Evolutionary conservation across 2,888 invertebrate genomes (phyloP).

Genomic region (Lithosia quadra): DNA sequence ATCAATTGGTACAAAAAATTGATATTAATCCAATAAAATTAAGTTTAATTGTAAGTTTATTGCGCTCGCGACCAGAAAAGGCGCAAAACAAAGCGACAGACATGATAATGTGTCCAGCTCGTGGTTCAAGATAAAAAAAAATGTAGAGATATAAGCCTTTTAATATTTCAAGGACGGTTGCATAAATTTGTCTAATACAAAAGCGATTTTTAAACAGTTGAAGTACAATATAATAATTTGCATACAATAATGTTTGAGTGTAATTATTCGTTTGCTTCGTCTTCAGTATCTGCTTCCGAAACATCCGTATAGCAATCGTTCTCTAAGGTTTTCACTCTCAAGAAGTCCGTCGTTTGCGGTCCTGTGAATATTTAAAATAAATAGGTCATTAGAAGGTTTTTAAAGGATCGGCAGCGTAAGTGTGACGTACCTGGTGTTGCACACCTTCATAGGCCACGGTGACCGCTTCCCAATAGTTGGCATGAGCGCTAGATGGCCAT

Average conservation of each 20-base stretch:
- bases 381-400: too few relatives aligned
- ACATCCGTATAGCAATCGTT: slow-evolving; percentile 82
- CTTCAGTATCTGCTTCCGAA: slow-evolving; percentile 80
- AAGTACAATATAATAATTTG: slow-evolving; percentile 19
- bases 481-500: too few relatives aligned
- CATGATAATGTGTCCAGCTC: not conserved
- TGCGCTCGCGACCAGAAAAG: too few relatives aligned
- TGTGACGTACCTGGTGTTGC: too few relatives aligned
- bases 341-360: slow-evolving; percentile 72
- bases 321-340: slow-evolving; percentile 76
- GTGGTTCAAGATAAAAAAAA: not conserved
- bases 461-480: too few relatives aligned
- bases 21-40: too few relatives aligned
- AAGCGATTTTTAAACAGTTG: slow-evolving; percentile 6
- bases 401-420: too few relatives aligned
- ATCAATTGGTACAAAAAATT: too few relatives aligned
- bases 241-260: slow-evolving; percentile 18
- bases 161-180: slow-evolving; percentile 31
- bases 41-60: too few relatives aligned
- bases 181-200: slow-evolving; percentile 21
- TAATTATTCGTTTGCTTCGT: slow-evolving; percentile 62
- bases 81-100: too few relatives aligned
- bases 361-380: slow-evolving; percentile 58
- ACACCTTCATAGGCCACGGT: too few relatives aligned
- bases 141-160: slow-evolving; percentile 34